These are phyloP conservation scores for Micromys minutus DNA, from an alignment of 2,113 vertebrate genomes.

Conservation along the genomic window DNA sequence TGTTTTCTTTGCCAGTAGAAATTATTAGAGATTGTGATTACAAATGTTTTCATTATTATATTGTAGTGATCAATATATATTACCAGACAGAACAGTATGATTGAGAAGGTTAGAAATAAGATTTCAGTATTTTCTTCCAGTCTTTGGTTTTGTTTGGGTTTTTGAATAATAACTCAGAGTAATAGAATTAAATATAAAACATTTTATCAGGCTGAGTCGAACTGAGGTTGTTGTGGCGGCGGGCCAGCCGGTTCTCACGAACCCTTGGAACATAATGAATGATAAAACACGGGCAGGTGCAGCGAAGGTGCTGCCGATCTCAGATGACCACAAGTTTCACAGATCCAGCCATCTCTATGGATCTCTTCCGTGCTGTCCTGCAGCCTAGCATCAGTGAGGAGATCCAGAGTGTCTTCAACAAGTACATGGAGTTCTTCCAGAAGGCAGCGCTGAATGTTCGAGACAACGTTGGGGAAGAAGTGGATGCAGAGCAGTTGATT, in stretches of 20 bases:
- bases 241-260: too few relatives aligned
- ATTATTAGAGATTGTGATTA: not conserved
- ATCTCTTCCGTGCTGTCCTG: constrained; percentile 94
- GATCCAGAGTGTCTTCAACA: constrained; percentile 93
- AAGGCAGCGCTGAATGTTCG: constrained; percentile 95
- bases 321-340: too few relatives aligned
- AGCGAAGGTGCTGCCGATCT: too few relatives aligned
- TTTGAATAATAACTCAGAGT: not conserved
- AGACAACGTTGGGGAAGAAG: constrained; percentile 93
- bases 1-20: not conserved
- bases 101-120: not conserved
- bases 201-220: too few relatives aligned
- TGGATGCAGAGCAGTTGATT: constrained; percentile 94
- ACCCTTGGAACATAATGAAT: too few relatives aligned
- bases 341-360: constrained; percentile 97
- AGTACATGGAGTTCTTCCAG: constrained; percentile 99
- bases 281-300: too few relatives aligned
- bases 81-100: not conserved
- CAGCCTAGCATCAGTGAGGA: constrained; percentile 98
- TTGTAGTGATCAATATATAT: not conserved
- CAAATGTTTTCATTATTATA: not conserved
- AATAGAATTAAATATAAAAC: not conserved
- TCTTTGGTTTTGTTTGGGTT: not conserved
- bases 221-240: too few relatives aligned
- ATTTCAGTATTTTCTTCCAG: not conserved